Evolutionary conservation across 2,113 vertebrate genomes (phyloP), one percentile per base, ranked within the genome.

Genomic region (Channa maculata): DNA sequence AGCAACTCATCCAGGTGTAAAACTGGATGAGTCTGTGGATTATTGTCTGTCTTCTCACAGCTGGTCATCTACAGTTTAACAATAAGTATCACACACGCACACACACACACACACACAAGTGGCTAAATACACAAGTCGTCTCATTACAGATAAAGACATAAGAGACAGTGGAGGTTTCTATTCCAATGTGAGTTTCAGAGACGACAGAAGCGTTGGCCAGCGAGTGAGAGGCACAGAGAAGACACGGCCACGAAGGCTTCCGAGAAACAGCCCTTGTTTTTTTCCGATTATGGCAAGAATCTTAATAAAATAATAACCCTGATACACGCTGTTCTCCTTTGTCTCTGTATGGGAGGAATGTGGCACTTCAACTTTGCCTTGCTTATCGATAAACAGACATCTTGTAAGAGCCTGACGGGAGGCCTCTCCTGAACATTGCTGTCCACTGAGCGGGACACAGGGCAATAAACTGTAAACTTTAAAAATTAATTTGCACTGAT

Each of bases 261-360:
- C 52, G 52, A 75, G 65, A 43, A 79, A 63, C 75, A 86, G 84
- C 72, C 84, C 80, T 86, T 83, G 41, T 24, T 24, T 54, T 58
- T 64, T 66, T 67, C 58, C 59, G 53, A 65, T 82, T 50, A n/a
- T 70, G 65, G 64, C 49, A 33, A 24, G 59, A 14, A 43, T 59
- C 10, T 38, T 24, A 37, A 60, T 15, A 67, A 62, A 14, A 37
- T 4, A 36, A 61, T 11, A 63, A 68, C 70, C 57, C 14, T 1
- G 58, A 71, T 38, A 61, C 61, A 48, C 0, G 48, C 65, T 65
- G 60, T 38, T 62, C 38, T 45, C n/a, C 62, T 67, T n/a, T 36
- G 50, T 75, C n/a, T 65, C 59, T 34, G 72, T n/a, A 43, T 33
- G 67, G 64, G 58, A 58, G 37, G 15, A 11, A 49, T n/a, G 70